These are phyloP conservation scores for Pyxicephalus adspersus DNA, from an alignment of 2,113 vertebrate genomes.

Conservation along the genomic window DNA sequence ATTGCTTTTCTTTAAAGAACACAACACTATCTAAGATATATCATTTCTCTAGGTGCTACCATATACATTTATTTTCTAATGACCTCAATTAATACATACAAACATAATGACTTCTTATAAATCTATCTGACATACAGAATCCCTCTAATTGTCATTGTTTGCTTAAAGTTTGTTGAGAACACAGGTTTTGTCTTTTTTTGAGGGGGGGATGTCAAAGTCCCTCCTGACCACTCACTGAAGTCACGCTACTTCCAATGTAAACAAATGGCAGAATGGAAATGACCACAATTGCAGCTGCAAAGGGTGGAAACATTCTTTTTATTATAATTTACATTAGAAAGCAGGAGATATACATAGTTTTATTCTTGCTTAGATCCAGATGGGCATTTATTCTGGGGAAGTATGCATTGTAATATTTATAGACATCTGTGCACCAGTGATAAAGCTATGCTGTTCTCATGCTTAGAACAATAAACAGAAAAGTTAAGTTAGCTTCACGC, in stretches of 20 bases:
- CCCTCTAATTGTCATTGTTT: background rate
- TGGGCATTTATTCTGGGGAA: slow-evolving; percentile 22
- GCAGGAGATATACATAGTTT: slow-evolving; percentile 49
- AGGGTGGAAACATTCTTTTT: slow-evolving; percentile 10
- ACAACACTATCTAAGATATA: too few species aligned
- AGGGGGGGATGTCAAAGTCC: background rate
- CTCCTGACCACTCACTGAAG: slow-evolving; percentile 35
- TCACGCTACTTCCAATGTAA: slow-evolving; percentile 58
- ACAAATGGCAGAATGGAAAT: slow-evolving; percentile 52
- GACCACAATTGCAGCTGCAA: slow-evolving; percentile 28
- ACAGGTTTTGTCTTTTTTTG: background rate
- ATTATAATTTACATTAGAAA: slow-evolving; percentile 40
- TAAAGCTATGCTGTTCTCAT: slow-evolving; percentile 55
- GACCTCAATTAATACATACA: too few species aligned
- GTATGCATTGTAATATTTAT: slow-evolving; percentile 56
- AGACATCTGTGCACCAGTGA: slow-evolving; percentile 45
- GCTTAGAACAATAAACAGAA: slow-evolving; percentile 57
- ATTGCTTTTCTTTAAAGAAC: too few species aligned
- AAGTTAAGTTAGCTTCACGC: slow-evolving; percentile 7
- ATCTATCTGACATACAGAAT: background rate
- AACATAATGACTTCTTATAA: too few species aligned
- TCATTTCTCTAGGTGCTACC: too few species aligned
- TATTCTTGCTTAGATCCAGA: slow-evolving; percentile 15
- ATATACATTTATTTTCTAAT: too few species aligned
- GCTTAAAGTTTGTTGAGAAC: background rate